Base-by-base conservation (phyloP, 2,888 invertebrate species). In the Nudaria mundana region DNA sequence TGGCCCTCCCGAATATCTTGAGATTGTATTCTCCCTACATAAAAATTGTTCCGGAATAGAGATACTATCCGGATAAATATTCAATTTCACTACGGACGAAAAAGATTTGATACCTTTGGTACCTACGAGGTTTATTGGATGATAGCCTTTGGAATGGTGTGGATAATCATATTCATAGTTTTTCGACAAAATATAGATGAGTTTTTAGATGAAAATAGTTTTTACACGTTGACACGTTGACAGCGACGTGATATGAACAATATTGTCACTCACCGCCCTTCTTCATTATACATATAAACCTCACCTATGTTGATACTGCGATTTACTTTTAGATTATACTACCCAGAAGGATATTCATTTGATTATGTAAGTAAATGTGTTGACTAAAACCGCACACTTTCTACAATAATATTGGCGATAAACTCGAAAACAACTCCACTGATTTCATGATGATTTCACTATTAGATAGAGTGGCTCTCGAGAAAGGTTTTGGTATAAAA, bases 41-140 rank as follows among this genome's bases (percentile, higher is more conserved):
- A 86, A 87, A 87, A 87, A 87, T 87, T 86, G 87, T 86, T 85
- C 85, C 81, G 77, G 81, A 82, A 87, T 87, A 84, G 85, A 88
- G 87, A 87, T 86, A 88, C 81, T 86, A 82, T 79, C 83, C 84
- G 83, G 87, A 88, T 88, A 88, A 87, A 87, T 88, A 87, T 87
- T 87, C 87, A 87, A 88, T 88, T 88, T 87, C 85, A 82, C 79
- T 85, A 80, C 81, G 85, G 86, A 85, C 86, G 86, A 84, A 81
- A 82, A 82, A 87, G 87, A 88, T 88, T 88, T 87, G 84, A 87
- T 87, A 87, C 87, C 84, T 84, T 78, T 77, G 79, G 77, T 85
- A 83, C 79, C 73, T 79, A 80, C 76, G 75, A 76, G 77, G 79
- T 83, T 87, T 87, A 87, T 87, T 84, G 85, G 84, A 84, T 84